phyloP scores from a whole-genome alignment of 2,888 invertebrate genomes.

The Lissocephala sabroskyi region DNA sequence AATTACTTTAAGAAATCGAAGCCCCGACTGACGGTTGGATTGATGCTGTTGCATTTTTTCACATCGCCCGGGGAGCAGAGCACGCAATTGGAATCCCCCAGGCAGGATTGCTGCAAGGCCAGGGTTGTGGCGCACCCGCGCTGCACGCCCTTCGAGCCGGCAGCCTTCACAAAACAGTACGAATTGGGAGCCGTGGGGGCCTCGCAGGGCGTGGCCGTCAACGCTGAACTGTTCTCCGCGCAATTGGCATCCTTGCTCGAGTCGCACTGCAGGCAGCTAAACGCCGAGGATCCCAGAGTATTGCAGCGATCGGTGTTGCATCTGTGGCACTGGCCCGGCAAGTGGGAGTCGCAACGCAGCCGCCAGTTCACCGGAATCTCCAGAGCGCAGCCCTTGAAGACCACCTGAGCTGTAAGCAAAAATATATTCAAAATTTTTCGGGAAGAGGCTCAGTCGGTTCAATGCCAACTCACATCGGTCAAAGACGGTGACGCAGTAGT shows the following conservation, averaged over 20 bases:
- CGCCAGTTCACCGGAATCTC: constrained; percentile 55
- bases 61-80: constrained; percentile 63
- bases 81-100: constrained; percentile 47
- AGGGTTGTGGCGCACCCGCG: constrained; percentile 57
- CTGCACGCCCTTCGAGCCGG: constrained; percentile 33
- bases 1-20: no score
- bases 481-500: constrained; percentile 67
- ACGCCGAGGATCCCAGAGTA: constrained; percentile 54
- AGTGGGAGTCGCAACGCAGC: constrained; percentile 43
- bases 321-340: constrained; percentile 51
- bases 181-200: constrained; percentile 62
- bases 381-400: constrained; percentile 65
- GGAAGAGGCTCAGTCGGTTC: neutral
- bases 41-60: constrained; percentile 50
- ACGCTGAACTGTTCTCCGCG: constrained; percentile 30
- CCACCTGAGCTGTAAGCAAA: constrained; percentile 39
- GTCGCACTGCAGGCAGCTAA: constrained; percentile 62
- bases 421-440: neutral
- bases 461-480: constrained; percentile 49
- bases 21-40: no score
- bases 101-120: constrained; percentile 45
- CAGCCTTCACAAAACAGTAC: constrained; percentile 58
- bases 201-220: constrained; percentile 47
- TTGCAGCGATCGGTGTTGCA: constrained; percentile 67
- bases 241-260: constrained; percentile 56